These are phyloP conservation scores for Ancistrus triradiatus DNA, from an alignment of 2,113 vertebrate genomes.

Conservation along the genomic window DNA sequence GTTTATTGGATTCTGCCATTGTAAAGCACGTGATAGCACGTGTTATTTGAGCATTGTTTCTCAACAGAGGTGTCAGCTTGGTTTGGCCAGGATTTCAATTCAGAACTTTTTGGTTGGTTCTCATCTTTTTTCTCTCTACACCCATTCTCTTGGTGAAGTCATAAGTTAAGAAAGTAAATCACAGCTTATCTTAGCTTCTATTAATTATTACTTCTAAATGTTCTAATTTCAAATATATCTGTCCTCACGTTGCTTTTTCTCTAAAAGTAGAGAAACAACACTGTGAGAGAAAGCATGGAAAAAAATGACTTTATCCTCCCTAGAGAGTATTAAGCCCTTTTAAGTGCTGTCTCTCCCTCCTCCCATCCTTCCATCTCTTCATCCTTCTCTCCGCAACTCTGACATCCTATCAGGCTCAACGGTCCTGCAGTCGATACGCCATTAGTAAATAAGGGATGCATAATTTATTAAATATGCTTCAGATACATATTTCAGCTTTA, in stretches of 20 bases:
- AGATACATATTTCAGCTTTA: slow-evolving; percentile 85
- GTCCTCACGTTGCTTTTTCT: neutral
- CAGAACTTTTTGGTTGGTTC: no score
- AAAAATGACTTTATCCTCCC: slow-evolving; percentile 36
- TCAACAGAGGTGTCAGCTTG: no score
- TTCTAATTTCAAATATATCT: neutral
- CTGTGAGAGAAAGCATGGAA: slow-evolving; percentile 30
- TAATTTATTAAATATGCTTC: slow-evolving; percentile 89
- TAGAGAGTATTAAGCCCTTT: slow-evolving; percentile 41
- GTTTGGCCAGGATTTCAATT: no score
- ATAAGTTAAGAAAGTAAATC: no score
- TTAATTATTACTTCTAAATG: no score
- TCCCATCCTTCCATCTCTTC: slow-evolving; percentile 38
- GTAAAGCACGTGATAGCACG: no score
- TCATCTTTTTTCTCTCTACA: no score
- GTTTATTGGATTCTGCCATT: no score
- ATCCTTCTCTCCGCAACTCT: slow-evolving; percentile 53
- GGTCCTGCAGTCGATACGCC: slow-evolving; percentile 82
- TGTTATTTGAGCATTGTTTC: no score
- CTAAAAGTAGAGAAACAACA: slow-evolving; percentile 25
- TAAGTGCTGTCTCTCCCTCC: slow-evolving; percentile 43
- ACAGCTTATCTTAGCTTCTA: no score
- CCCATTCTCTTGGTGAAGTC: no score
- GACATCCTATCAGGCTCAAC: slow-evolving; percentile 79
- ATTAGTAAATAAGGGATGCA: slow-evolving; percentile 89